Evolutionary conservation across 2,113 vertebrate genomes (phyloP), one percentile per base, ranked within the genome.

Genomic region (Semnornis frantzii): DNA sequence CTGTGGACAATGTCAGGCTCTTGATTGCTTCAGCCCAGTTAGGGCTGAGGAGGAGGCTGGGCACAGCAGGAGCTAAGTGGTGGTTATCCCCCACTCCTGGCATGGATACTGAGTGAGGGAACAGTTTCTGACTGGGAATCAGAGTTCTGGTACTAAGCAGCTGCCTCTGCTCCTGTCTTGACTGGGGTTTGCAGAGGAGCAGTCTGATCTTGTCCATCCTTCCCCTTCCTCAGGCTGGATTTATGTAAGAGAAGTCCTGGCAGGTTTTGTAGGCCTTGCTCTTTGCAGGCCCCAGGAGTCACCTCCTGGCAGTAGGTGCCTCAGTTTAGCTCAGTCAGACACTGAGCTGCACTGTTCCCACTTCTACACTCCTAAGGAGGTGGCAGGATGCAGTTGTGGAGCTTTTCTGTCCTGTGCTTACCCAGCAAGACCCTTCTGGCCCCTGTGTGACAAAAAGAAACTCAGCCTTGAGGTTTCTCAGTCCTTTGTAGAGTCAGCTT

Each of bases 51-150:
- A 18, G 48, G 58, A 34, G 39, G 20, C 44, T 23, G 11, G 44
- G 17, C 30, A 6, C 2, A 27, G 83, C 86, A 70, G 60, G 15
- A 20, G 57, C 24, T 63, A 62, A 1, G 46, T 66, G 75, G 9
- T 63, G 75, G 9, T 63, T 27, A 8, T 25, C 60, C 8, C 1
- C n/a, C 19, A n/a, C 2, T 54, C 15, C 23, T 10, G 12, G 48
- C 2, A 2, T 15, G 12, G 34, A 0, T 52, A 30, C 0, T 7
- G 14, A 28, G 31, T 0, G 7, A 44, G 9, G 31, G 30, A 8
- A 33, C 8, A 28, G 25, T 55, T 65, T 18, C 57, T 27, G 31
- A 7, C 12, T 21, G 60, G 60, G 4, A 70, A 2, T 57, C 59
- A 15, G 33, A 31, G 46, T 12, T n/a, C 21, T 46, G 33, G 31